These are phyloP conservation scores for Cydia strobilella DNA, from an alignment of 1,140 invertebrate genomes.

Conservation along the genomic window DNA sequence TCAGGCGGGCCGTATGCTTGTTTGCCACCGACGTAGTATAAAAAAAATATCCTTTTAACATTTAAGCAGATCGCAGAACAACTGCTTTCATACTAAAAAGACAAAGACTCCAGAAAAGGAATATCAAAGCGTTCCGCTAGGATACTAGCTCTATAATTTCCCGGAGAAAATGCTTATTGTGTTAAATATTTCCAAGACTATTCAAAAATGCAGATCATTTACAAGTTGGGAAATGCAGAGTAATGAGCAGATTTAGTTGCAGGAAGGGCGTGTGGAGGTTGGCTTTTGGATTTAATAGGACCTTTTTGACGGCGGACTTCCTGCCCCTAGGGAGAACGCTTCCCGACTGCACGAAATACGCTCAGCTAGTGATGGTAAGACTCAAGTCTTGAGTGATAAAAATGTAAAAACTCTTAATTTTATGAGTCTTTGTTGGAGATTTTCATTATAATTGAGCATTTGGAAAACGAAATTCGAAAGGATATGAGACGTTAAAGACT, in stretches of 20 bases:
- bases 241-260: conserved; percentile 52
- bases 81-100: not conserved
- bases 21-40: no score
- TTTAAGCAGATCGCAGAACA: no score
- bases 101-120: not conserved
- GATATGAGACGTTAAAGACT: no score
- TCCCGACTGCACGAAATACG: conserved; percentile 21
- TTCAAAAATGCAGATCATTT: conserved; percentile 46
- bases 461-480: no score
- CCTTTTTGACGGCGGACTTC: conserved; percentile 38
- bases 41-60: no score
- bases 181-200: conserved; percentile 2
- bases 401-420: no score
- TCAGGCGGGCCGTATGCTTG: no score
- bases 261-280: no score
- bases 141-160: not conserved
- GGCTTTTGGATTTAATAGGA: no score
- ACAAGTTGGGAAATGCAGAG: conserved; percentile 42
- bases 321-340: conserved; percentile 49
- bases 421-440: no score
- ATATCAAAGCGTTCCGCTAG: conserved; percentile 35
- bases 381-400: not conserved
- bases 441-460: no score
- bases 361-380: not conserved
- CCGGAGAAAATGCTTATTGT: not conserved